Percentiles rank a stretch among this genome's conserved stretches.
Conservation (phyloP, 2,888 invertebrate genomes). For the Calameuta filiformis region DNA sequence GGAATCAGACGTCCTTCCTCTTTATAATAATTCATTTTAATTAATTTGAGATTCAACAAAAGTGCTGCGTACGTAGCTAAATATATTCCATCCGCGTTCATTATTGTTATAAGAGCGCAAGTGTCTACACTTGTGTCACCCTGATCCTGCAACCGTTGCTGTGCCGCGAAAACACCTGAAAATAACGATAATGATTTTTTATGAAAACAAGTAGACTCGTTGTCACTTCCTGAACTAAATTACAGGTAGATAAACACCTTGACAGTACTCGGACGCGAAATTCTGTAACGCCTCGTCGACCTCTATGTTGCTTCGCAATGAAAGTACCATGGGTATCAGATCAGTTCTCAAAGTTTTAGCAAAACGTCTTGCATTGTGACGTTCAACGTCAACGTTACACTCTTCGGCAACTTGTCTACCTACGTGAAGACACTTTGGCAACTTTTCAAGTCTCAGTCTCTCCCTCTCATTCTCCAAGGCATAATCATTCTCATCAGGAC, state of each 20-base stretch:
- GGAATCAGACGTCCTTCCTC: constrained; percentile 65
- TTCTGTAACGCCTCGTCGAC: constrained; percentile 92
- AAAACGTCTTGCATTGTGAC: constrained; percentile 88
- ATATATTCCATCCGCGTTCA: constrained; percentile 96
- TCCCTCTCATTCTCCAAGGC: constrained; percentile 62
- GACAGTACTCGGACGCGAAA: constrained; percentile 91
- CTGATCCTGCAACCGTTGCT: constrained; percentile 57
- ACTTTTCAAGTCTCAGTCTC: constrained; percentile 68
- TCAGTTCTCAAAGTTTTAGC: constrained; percentile 80
- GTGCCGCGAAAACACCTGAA: constrained; percentile 55
- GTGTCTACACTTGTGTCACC: constrained; percentile 48
- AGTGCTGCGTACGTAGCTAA: constrained; percentile 89
- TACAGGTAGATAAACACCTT: constrained; percentile 67
- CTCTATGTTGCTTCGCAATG: constrained; percentile 84
- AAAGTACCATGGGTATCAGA: constrained; percentile 80
- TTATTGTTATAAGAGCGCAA: constrained; percentile 77
- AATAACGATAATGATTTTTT: background rate
- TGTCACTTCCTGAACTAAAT: background rate
- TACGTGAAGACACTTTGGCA: constrained; percentile 70
- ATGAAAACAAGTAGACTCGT: background rate
- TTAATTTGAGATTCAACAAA: constrained; percentile 83
- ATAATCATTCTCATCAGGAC: constrained; percentile 56
- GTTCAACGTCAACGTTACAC: constrained; percentile 85
- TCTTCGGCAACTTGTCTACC: constrained; percentile 67
- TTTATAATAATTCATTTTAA: constrained; percentile 80